A percentile compares a stretch with the other conserved stretches of the same genome.
Evolutionary conservation across 1,140 invertebrate genomes (phyloP).

Genomic region (Rhopalosiphum maidis): DNA sequence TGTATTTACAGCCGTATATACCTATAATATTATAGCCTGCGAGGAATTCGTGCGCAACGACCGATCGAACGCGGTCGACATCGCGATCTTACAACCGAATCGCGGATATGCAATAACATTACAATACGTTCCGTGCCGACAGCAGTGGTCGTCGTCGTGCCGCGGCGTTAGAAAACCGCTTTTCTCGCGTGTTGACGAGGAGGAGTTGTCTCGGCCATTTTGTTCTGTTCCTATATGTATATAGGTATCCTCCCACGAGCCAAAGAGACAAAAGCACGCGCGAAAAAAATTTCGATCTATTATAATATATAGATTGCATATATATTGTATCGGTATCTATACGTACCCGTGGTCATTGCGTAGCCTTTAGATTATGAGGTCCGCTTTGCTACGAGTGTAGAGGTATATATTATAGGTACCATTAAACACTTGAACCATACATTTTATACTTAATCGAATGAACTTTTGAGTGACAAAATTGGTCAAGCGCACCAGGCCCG

Average conservation of each 20-base stretch:
- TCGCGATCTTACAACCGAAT: not conserved
- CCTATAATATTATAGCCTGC: not conserved
- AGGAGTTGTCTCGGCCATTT: slow-evolving; percentile 35
- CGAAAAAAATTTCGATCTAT: not conserved
- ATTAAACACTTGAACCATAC: no score
- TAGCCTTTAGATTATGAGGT: no score
- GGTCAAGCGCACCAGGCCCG: no score
- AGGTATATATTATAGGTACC: no score
- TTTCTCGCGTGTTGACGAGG: slow-evolving; percentile 1
- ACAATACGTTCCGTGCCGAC: not conserved
- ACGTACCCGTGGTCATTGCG: not conserved
- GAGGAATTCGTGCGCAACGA: slow-evolving; percentile 37
- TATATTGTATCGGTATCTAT: not conserved
- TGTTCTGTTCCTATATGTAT: not conserved
- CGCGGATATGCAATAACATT: not conserved
- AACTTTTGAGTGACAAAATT: no score
- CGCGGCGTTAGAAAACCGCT: not conserved
- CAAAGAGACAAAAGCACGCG: not conserved
- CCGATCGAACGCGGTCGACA: not conserved
- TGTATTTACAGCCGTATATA: not conserved
- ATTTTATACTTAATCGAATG: no score
- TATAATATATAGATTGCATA: not conserved
- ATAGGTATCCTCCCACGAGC: not conserved
- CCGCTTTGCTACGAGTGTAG: no score
- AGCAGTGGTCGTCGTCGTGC: slow-evolving; percentile 3